These are phyloP conservation scores for Manis javanica DNA, from an alignment of 2,797 vertebrate species.

Conservation along the genomic window DNA sequence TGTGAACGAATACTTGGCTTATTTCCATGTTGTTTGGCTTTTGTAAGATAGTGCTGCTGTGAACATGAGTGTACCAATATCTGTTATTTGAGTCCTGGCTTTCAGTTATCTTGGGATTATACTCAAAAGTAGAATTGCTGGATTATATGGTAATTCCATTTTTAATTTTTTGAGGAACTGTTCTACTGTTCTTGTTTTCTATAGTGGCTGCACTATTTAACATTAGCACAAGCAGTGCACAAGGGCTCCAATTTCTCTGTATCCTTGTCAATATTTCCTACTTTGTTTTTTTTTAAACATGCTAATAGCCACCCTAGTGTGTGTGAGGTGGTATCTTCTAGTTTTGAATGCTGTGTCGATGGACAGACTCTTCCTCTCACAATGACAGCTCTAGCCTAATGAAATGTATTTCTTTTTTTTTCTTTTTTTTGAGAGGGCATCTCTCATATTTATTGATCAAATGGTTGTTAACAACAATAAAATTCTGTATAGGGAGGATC, in stretches of 20 bases:
- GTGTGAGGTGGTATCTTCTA: background rate
- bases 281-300: background rate
- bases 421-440: no score
- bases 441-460: no score
- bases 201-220: background rate
- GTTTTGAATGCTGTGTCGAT: background rate
- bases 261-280: background rate
- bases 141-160: background rate
- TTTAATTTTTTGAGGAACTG: background rate
- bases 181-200: background rate
- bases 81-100: background rate
- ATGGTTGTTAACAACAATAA: no score
- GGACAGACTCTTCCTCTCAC: no score
- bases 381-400: no score
- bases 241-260: background rate
- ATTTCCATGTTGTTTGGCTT: background rate
- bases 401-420: no score
- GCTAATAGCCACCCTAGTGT: background rate
- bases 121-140: background rate
- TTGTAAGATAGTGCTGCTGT: background rate
- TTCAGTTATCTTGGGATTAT: background rate
- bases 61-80: no score
- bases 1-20: background rate
- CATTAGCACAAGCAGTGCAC: background rate
- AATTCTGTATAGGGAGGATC: no score